These are phyloP conservation scores for Dufourea novaeangliae DNA, from an alignment of 1,140 invertebrate species.

Conservation along the genomic window DNA sequence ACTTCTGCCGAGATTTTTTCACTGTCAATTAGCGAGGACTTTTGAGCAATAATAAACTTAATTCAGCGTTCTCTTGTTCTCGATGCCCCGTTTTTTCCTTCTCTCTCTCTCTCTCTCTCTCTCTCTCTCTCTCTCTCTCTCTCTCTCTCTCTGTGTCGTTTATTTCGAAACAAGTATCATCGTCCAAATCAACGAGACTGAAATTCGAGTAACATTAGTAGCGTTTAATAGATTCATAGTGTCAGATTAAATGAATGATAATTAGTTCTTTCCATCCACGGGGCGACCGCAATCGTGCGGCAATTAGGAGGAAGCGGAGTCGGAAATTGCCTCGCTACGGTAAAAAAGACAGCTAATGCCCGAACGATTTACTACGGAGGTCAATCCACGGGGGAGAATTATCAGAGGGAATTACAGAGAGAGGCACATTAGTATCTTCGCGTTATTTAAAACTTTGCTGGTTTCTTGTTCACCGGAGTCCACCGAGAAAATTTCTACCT, in stretches of 20 bases:
- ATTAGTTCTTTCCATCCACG: constrained; percentile 23
- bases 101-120: not conserved
- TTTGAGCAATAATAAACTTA: not conserved
- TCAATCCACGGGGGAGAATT: constrained; percentile 23
- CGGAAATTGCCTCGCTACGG: constrained; percentile 17
- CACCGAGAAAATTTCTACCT: not conserved
- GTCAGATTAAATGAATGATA: constrained; percentile 29
- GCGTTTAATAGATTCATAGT: constrained; percentile 7
- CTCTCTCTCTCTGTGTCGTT: not conserved
- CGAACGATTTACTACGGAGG: constrained; percentile 25
- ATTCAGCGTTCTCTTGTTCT: not conserved
- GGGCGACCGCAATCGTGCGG: constrained; percentile 18
- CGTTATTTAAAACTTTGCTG: constrained; percentile 13
- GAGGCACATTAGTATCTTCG: constrained; percentile 10
- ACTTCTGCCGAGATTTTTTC: not conserved
- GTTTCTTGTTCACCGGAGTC: not conserved
- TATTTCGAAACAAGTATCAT: not conserved
- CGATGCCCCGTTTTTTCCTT: too few relatives aligned
- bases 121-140: not conserved
- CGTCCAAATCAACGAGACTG: not conserved
- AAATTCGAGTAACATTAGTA: not conserved
- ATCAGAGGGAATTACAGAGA: not conserved
- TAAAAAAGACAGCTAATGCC: constrained; percentile 27
- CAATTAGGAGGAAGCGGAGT: constrained; percentile 28
- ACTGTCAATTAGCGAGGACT: not conserved